Conservation (phyloP, 1,140 invertebrate genomes). For the Manduca sexta region DNA sequence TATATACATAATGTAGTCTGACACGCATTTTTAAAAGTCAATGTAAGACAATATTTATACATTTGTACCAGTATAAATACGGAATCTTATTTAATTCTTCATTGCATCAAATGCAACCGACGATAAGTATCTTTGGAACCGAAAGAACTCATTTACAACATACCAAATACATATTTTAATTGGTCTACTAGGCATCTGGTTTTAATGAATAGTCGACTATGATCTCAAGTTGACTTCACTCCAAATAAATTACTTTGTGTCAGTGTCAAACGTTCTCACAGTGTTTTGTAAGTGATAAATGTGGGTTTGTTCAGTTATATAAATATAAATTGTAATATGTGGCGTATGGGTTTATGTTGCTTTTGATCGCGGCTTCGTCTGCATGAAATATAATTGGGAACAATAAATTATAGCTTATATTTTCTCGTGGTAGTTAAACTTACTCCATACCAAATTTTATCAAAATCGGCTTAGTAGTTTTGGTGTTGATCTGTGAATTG, state of each 20-base stretch:
- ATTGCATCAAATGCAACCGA: not conserved
- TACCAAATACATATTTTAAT: slow-evolving; percentile 20
- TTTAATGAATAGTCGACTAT: slow-evolving; percentile 49
- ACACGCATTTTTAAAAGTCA: too few relatives aligned
- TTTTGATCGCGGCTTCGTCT: not conserved
- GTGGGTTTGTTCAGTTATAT: too few relatives aligned
- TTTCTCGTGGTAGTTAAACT: too few relatives aligned
- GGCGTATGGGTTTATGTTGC: not conserved
- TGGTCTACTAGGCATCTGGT: slow-evolving; percentile 51
- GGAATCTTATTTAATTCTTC: too few relatives aligned
- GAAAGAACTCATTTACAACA: slow-evolving; percentile 25
- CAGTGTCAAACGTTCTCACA: slow-evolving; percentile 19
- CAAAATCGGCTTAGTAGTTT: too few relatives aligned
- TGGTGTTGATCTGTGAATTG: too few relatives aligned
- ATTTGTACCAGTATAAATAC: too few relatives aligned
- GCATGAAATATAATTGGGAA: too few relatives aligned
- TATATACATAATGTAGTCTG: too few relatives aligned
- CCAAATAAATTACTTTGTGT: slow-evolving; percentile 11
- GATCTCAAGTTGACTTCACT: slow-evolving; percentile 12
- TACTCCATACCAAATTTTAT: too few relatives aligned
- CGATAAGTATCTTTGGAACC: slow-evolving; percentile 26
- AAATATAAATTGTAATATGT: not conserved
- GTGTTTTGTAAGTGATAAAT: slow-evolving; percentile 5
- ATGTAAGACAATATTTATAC: too few relatives aligned
- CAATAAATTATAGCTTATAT: too few relatives aligned